Conservation (phyloP, 2,888 invertebrate genomes). For the Gymnocheta viridis region DNA sequence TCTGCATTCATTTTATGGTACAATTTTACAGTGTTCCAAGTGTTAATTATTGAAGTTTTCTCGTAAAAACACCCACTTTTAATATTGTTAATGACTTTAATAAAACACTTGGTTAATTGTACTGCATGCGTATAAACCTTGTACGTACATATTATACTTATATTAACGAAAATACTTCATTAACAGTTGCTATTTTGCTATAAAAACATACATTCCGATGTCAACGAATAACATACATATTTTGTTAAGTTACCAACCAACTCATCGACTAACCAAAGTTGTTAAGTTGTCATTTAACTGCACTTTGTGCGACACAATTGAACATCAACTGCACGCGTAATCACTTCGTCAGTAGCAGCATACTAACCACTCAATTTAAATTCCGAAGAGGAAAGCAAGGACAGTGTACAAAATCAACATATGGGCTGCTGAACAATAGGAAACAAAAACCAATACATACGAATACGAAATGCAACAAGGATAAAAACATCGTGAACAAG, state of each 20-base stretch:
- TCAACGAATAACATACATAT: constrained; percentile 16
- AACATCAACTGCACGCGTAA: constrained; percentile 58
- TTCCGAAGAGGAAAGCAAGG: constrained; percentile 4
- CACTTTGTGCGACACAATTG: constrained; percentile 60
- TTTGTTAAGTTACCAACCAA: constrained; percentile 52
- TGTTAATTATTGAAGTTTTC: constrained; percentile 46
- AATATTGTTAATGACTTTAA: constrained; percentile 17
- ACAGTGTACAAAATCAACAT: neutral
- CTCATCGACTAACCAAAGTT: constrained; percentile 61
- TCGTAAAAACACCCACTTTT: constrained; percentile 11
- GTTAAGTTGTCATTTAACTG: constrained; percentile 67
- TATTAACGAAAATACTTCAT: constrained; percentile 11
- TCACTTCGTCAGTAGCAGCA: constrained; percentile 40
- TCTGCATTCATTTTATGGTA: neutral
- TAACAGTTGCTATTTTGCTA: constrained; percentile 28
- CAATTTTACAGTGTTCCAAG: constrained; percentile 30
- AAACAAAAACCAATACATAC: constrained; percentile 32
- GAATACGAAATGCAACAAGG: constrained; percentile 23
- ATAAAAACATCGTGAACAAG: constrained; percentile 8
- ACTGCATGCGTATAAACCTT: neutral
- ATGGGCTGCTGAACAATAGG: constrained; percentile 28
- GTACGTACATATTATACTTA: neutral
- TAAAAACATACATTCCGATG: constrained; percentile 21
- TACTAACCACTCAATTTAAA: constrained; percentile 7
- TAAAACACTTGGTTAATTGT: neutral